Conservation (phyloP, 1,140 invertebrate genomes). For the Polypedilum vanderplanki region DNA sequence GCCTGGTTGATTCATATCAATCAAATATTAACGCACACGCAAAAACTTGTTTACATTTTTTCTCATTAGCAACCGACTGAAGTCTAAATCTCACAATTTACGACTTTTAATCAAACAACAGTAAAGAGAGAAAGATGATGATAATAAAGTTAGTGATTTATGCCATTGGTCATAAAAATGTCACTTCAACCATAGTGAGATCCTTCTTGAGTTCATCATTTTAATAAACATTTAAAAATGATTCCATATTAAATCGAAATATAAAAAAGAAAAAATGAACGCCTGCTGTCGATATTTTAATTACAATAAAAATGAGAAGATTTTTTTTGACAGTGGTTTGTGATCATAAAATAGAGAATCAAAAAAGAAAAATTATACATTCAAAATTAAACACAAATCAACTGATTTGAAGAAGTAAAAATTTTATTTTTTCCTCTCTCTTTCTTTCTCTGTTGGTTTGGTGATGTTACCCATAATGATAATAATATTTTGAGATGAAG, state of each 20-base stretch:
- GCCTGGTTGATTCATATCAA: not conserved
- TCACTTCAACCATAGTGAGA: not conserved
- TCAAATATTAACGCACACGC: not conserved
- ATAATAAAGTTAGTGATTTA: conserved; percentile 25
- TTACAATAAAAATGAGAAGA: conserved; percentile 2
- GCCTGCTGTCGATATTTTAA: conserved; percentile 8
- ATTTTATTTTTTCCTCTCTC: not conserved
- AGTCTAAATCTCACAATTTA: not conserved
- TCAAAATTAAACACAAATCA: conserved; percentile 5
- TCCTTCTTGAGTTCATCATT: conserved; percentile 17
- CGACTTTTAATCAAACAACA: conserved; percentile 6
- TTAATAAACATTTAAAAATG: not conserved
- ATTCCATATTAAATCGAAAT: not conserved
- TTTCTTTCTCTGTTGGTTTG: not conserved
- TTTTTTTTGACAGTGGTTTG: not conserved
- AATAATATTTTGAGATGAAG: not conserved
- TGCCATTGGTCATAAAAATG: conserved; percentile 8
- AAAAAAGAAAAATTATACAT: no score
- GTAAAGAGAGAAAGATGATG: no score
- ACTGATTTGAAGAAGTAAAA: not conserved
- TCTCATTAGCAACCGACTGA: no score
- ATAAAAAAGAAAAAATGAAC: not conserved
- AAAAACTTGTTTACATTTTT: not conserved
- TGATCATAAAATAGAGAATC: not conserved
- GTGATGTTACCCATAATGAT: not conserved